A percentile compares a stretch with the other conserved stretches of the same genome.
phyloP scores from a whole-genome alignment of 2,113 vertebrate species.

The Tenebrosternarchus preto region DNA sequence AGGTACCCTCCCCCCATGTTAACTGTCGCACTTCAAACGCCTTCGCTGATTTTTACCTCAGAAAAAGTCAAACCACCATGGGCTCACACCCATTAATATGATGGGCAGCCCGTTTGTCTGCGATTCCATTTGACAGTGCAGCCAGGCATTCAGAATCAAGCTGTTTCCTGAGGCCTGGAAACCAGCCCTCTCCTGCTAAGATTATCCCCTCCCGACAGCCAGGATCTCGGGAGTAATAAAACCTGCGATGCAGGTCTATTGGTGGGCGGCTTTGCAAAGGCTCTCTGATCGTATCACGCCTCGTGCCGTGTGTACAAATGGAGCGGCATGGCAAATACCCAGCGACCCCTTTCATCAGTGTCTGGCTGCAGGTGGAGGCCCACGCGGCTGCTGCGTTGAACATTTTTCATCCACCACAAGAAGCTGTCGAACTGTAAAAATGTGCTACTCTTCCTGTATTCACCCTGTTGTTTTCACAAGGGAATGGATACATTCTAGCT shows the following conservation, averaged over 20 bases:
- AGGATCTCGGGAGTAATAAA: conserved; percentile 56
- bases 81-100: conserved; percentile 41
- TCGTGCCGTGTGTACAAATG: conserved; percentile 48
- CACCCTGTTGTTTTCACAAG: conserved; percentile 8
- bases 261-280: conserved; percentile 41
- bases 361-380: conserved; percentile 36
- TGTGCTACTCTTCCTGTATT: not conserved
- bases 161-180: conserved; percentile 49
- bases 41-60: not conserved
- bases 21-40: not conserved
- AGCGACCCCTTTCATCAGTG: conserved; percentile 48
- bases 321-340: conserved; percentile 34
- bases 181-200: conserved; percentile 34
- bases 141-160: conserved; percentile 52
- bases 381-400: not conserved
- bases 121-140: conserved; percentile 47
- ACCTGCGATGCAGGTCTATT: conserved; percentile 42
- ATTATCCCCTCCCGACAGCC: conserved; percentile 55
- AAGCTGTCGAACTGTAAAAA: conserved; percentile 32
- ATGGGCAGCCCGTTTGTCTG: conserved; percentile 39
- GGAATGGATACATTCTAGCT: conserved; percentile 8
- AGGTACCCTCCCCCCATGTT: not conserved
- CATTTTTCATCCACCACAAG: conserved; percentile 26
- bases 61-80: not conserved
- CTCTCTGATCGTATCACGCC: conserved; percentile 50